Percentiles rank a stretch among this genome's conserved stretches.
Conservation (phyloP, 2,113 vertebrate species). For the Caloenas nicobarica region DNA sequence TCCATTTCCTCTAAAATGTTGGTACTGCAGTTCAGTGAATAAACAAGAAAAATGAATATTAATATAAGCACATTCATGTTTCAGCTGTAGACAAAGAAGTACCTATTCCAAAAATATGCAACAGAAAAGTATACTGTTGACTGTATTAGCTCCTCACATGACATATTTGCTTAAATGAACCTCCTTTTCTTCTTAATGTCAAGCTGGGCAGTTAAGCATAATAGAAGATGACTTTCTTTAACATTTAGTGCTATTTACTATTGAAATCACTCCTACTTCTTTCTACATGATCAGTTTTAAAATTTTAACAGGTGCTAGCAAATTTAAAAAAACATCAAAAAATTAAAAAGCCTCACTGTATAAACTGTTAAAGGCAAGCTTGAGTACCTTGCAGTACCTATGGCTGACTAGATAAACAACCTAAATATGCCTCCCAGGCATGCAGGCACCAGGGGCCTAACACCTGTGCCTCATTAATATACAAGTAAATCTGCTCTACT, state of each 20-base stretch:
- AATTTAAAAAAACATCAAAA: constrained; percentile 77
- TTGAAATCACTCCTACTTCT: constrained; percentile 73
- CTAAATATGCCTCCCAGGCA: constrained; percentile 84
- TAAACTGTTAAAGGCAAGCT: constrained; percentile 82
- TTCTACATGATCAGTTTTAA: constrained; percentile 81
- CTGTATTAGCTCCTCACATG: constrained; percentile 64
- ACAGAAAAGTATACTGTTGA: constrained; percentile 57
- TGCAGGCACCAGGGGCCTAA: constrained; percentile 82
- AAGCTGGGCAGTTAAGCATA: constrained; percentile 75
- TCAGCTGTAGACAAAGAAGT: constrained; percentile 73
- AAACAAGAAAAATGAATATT: constrained; percentile 82
- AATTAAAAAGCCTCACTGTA: constrained; percentile 76
- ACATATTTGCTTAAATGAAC: constrained; percentile 72
- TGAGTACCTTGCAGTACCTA: constrained; percentile 81
- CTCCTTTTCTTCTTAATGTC: constrained; percentile 73
- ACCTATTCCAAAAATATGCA: constrained; percentile 72
- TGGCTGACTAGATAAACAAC: constrained; percentile 84
- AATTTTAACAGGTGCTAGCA: constrained; percentile 84
- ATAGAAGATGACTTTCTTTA: constrained; percentile 76
- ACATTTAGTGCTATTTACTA: constrained; percentile 76
- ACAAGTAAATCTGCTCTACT: constrained; percentile 84
- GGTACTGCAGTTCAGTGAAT: constrained; percentile 80
- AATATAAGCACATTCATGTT: constrained; percentile 74
- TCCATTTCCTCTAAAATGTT: constrained; percentile 80
- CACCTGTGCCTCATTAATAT: constrained; percentile 90